Percentiles rank a stretch among this genome's conserved stretches.
phyloP scores from a whole-genome alignment of 2,113 vertebrate species.

The Lates calcarifer region DNA sequence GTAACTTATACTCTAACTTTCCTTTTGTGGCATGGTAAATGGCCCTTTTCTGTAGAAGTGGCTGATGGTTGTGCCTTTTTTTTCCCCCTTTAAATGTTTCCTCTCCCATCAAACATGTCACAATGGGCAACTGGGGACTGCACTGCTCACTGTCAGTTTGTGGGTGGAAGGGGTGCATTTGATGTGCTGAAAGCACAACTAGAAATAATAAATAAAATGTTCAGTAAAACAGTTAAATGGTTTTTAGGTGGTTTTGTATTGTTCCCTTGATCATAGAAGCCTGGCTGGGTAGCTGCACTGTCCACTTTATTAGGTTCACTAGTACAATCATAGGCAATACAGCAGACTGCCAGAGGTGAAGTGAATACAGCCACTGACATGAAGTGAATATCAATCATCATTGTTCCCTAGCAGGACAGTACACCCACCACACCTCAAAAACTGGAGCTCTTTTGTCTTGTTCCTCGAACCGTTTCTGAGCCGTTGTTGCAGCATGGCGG shows the following conservation, averaged over 20 bases:
- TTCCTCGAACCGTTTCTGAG: too few relatives aligned
- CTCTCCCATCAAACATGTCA: slow-evolving; percentile 70
- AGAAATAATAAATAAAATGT: slow-evolving; percentile 84
- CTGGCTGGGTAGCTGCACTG: neutral
- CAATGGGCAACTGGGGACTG: slow-evolving; percentile 66
- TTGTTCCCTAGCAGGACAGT: too few relatives aligned
- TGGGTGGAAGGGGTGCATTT: slow-evolving; percentile 81
- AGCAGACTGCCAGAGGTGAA: too few relatives aligned
- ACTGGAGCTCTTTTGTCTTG: too few relatives aligned
- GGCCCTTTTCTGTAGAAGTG: slow-evolving; percentile 54
- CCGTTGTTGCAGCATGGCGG: too few relatives aligned
- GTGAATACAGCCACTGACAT: too few relatives aligned
- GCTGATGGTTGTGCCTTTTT: slow-evolving; percentile 80
- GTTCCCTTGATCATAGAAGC: neutral
- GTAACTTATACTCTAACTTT: slow-evolving; percentile 33
- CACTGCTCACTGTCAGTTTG: slow-evolving; percentile 76
- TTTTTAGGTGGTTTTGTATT: slow-evolving; percentile 8
- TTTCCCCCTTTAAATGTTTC: slow-evolving; percentile 53
- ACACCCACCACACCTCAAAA: too few relatives aligned
- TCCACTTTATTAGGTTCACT: neutral
- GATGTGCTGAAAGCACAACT: slow-evolving; percentile 85
- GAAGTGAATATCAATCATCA: too few relatives aligned
- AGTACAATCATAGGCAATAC: neutral
- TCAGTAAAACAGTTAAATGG: slow-evolving; percentile 70
- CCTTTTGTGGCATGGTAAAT: slow-evolving; percentile 36